Base-by-base conservation (phyloP, 2,888 invertebrate species). In the Phortica magna region DNA sequence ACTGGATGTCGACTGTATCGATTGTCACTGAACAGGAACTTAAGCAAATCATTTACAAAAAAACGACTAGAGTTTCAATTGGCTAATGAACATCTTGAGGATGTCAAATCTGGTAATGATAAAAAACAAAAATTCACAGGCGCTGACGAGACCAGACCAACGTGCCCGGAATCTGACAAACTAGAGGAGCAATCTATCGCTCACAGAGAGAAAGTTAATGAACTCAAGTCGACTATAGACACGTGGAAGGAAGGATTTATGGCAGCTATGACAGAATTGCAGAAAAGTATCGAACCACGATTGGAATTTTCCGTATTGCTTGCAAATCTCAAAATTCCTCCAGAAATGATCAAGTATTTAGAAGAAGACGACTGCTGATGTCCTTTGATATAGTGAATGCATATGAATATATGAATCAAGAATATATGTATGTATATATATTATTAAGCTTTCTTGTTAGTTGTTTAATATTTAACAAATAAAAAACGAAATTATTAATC, bases 171-270 rank as follows among this genome's bases (percentile, higher is more conserved):
- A 22, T 87, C 84, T 7, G n/a, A 71, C 0, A 80, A 85, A 2
- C 77, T 91, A 0, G 76, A 87, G 7, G 72, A 12, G 12, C 9
- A 64, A 12, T 22, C 39, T 31, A 1, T 53, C 57, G 14, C 80
- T 80, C 83, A 84, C 43, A 64, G 74, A 0, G 42, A 75, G 6
- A 84, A 83, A 65, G 82, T 84, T 0, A 42, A 78, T n/a, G 83
- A 85, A 9, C 78, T 89, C 0, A 76, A 82, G 57, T 12, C 74
- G 0, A 78, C 84, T 0, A 89, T 91, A 43, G 76, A 80, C 12
- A 81, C 77, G 0, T 91, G 91, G 91, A 82, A 79, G 31, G 78
- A 57, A 12, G 92, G 84, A 0, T 91, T 91, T 59, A 76, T 77
- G 0, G 73, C 77, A 0, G 84, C 89, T 0, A 39, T 91, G 4